These are phyloP conservation scores for Polymixis flavicincta DNA, from an alignment of 2,888 invertebrate genomes.

Conservation along the genomic window DNA sequence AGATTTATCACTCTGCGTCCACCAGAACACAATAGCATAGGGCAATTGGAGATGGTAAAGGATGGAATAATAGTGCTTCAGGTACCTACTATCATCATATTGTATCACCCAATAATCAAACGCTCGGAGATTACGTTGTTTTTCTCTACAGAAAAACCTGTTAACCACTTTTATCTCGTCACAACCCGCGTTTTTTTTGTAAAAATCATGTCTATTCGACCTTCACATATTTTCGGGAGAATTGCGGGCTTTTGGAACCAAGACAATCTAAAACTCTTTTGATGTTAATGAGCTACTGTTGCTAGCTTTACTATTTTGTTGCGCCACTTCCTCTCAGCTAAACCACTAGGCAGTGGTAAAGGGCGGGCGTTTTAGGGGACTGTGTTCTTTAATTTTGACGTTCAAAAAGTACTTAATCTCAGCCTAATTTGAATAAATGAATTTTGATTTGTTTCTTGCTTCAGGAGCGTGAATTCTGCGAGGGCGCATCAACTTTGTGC, in stretches of 20 bases:
- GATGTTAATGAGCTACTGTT: not conserved
- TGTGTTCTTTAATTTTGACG: too few species aligned
- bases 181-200: not conserved
- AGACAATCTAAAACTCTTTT: not conserved
- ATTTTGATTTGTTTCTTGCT: slow-evolving; percentile 5
- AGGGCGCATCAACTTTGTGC: slow-evolving; percentile 94
- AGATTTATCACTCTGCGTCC: slow-evolving; percentile 90
- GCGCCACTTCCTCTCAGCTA: too few species aligned
- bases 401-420: too few species aligned
- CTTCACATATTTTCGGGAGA: not conserved
- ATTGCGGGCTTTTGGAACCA: not conserved
- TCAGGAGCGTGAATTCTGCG: slow-evolving; percentile 95
- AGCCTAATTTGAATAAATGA: too few species aligned
- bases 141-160: not conserved
- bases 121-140: not conserved
- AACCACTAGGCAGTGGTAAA: too few species aligned
- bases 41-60: slow-evolving; percentile 83
- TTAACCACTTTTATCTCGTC: not conserved
- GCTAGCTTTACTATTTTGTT: too few species aligned
- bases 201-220: not conserved
- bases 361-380: too few species aligned
- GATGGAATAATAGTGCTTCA: slow-evolving; percentile 87
- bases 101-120: not conserved
- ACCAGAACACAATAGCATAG: slow-evolving; percentile 78
- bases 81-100: slow-evolving; percentile 68